Evolutionary conservation across 2,888 invertebrate species (phyloP), one percentile per base, ranked within the genome.

Genomic region (Chloroclystis v-ata): DNA sequence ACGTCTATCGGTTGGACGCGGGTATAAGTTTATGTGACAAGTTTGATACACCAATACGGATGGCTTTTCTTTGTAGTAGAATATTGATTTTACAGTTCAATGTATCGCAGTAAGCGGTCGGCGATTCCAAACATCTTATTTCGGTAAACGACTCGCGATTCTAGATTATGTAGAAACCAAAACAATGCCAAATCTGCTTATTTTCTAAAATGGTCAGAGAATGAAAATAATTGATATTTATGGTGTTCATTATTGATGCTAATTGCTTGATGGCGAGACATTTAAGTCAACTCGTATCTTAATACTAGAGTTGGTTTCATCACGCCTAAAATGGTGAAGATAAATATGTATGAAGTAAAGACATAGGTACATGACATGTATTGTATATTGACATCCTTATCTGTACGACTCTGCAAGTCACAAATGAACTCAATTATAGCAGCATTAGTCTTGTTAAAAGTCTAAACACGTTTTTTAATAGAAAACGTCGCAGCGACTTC

Each of bases 11-110:
- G 59, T 57, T 48, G 49, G 50, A 54, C 62, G 51, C 61, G 63
- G 64, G 67, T 65, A 67, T 67, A 71, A 67, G 62, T 75, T 74
- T 67, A 69, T 71, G 70, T 71, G 75, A 67, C 67, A 69, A 60
- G 57, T 60, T 61, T 61, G 53, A 59, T 58, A 58, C 59, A 51
- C 49, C 40, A 46, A 47, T 55, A 54, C 50, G 45, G 45, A 54
- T 58, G 46, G 53, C 47, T 52, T 53, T 41, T 49, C 47, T 47
- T 53, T 41, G 51, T 35, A 49, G 44, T 37, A 42, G 54, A 53
- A 56, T 56, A 59, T 59, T 54, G 58, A 53, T 59, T 56, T 53
- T 48, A 49, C 35, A 39, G 43, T 44, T 32, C 47, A 41, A 45
- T 49, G 39, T 51, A 48, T 50, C 45, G 46, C 43, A 55, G 39